These are phyloP conservation scores for Stenodema calcarata DNA, from an alignment of 2,888 invertebrate species.

Conservation along the genomic window DNA sequence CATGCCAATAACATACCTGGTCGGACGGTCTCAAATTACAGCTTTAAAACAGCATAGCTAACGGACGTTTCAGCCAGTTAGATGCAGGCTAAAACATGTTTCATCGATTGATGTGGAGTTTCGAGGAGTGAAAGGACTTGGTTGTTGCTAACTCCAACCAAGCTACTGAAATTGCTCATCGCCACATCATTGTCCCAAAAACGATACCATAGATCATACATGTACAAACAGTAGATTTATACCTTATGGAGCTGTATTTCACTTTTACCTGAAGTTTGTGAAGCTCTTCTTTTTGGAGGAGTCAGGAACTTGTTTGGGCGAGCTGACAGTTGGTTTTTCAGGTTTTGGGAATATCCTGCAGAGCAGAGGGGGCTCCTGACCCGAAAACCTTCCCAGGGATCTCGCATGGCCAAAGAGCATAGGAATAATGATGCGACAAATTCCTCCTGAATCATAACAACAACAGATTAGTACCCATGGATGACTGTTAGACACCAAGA, in stretches of 20 bases:
- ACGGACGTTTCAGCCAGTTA: too few relatives aligned
- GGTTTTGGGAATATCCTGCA: constrained; percentile 85
- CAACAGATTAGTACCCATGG: constrained; percentile 38
- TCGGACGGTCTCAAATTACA: too few relatives aligned
- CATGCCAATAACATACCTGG: too few relatives aligned
- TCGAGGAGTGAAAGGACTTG: too few relatives aligned
- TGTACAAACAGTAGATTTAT: too few relatives aligned
- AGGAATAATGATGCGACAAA: constrained; percentile 86
- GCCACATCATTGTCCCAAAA: too few relatives aligned
- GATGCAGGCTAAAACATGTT: too few relatives aligned
- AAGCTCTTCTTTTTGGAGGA: constrained; percentile 61
- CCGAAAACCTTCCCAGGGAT: constrained; percentile 88
- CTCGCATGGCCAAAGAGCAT: constrained; percentile 85
- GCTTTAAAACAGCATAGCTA: too few relatives aligned
- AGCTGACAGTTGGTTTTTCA: constrained; percentile 67
- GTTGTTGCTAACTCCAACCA: too few relatives aligned
- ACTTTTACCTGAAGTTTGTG: constrained; percentile 60
- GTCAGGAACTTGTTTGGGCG: constrained; percentile 60
- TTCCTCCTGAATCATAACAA: constrained; percentile 65
- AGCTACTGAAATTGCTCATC: too few relatives aligned
- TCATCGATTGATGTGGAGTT: too few relatives aligned
- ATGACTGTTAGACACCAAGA: background rate
- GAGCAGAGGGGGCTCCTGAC: constrained; percentile 79
- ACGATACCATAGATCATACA: too few relatives aligned
- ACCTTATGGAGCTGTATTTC: background rate